phyloP scores from a whole-genome alignment of 2,797 vertebrate genomes.

The Esox lucius region DNA sequence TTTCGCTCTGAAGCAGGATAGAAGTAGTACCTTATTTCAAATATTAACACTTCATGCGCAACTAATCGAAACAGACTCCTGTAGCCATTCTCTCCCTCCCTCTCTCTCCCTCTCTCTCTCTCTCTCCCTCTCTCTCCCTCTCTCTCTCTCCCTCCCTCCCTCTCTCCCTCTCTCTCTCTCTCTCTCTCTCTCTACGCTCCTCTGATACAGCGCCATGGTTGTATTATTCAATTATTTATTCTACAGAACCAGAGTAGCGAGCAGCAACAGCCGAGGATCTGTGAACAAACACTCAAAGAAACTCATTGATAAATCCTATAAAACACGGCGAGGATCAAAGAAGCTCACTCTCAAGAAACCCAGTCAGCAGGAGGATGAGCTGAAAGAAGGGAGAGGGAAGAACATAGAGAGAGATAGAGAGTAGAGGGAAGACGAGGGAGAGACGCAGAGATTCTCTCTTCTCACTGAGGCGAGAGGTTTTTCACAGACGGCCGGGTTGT shows the following conservation, averaged over 20 bases:
- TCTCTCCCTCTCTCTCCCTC: slow-evolving; percentile 8
- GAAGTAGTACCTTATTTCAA: slow-evolving; percentile 39
- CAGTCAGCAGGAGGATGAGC: slow-evolving; percentile 44
- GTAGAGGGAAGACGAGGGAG: not conserved
- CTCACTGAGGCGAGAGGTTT: not conserved
- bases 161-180: slow-evolving; percentile 1
- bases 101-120: slow-evolving; percentile 10
- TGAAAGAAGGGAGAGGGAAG: slow-evolving; percentile 9
- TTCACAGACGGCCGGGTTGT: slow-evolving; percentile 16
- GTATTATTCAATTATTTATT: slow-evolving; percentile 43
- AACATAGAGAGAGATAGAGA: slow-evolving; percentile 12
- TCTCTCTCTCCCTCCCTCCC: slow-evolving; percentile 24
- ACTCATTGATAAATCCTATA: slow-evolving; percentile 33
- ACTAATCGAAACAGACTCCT: slow-evolving; percentile 48
- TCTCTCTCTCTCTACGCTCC: slow-evolving; percentile 20
- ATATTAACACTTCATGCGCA: slow-evolving; percentile 37
- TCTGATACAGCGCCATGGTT: slow-evolving; percentile 8
- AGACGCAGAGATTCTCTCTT: slow-evolving; percentile 9
- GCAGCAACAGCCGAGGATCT: slow-evolving; percentile 15
- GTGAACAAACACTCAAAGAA: slow-evolving; percentile 17
- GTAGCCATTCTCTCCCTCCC: slow-evolving; percentile 38
- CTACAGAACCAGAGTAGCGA: slow-evolving; percentile 29
- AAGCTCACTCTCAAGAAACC: slow-evolving; percentile 26
- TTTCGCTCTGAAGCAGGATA: slow-evolving; percentile 7
- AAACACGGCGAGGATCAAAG: slow-evolving; percentile 17